phyloP scores from a whole-genome alignment of 2,113 vertebrate species.

The Sardina pilchardus region DNA sequence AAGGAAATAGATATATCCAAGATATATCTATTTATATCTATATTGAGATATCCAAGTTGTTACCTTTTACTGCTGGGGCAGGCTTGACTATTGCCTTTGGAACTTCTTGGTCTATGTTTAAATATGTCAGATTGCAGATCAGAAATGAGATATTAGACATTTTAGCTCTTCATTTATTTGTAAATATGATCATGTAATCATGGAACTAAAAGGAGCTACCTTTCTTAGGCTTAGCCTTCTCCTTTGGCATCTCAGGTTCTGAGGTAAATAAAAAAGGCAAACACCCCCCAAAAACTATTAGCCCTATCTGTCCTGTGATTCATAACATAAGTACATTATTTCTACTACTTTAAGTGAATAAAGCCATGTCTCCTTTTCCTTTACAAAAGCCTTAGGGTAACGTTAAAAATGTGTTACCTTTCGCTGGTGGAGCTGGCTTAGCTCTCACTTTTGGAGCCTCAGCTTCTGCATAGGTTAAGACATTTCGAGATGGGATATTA shows the following conservation, averaged over 20 bases:
- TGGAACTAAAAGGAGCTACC: slow-evolving; percentile 35
- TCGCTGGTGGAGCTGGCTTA: background rate
- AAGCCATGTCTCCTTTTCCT: too few relatives aligned
- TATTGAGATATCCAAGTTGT: background rate
- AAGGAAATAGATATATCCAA: background rate
- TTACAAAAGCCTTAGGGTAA: too few relatives aligned
- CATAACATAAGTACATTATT: too few relatives aligned
- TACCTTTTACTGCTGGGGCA: background rate
- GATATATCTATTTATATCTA: too few relatives aligned
- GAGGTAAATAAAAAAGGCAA: background rate
- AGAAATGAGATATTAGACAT: background rate
- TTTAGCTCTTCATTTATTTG: background rate
- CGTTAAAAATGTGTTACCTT: background rate
- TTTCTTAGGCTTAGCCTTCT: slow-evolving; percentile 50
- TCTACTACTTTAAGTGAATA: too few relatives aligned
- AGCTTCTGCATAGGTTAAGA: background rate
- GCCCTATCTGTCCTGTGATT: too few relatives aligned
- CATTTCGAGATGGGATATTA: background rate
- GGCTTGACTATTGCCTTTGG: background rate
- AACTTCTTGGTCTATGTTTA: background rate
- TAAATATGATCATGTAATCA: background rate
- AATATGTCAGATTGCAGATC: background rate
- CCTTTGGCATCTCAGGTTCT: slow-evolving; percentile 50
- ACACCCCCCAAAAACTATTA: too few relatives aligned
- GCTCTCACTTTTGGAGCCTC: slow-evolving; percentile 9